These are phyloP conservation scores for Champsocephalus esox DNA, from an alignment of 2,797 vertebrate species.

Conservation along the genomic window DNA sequence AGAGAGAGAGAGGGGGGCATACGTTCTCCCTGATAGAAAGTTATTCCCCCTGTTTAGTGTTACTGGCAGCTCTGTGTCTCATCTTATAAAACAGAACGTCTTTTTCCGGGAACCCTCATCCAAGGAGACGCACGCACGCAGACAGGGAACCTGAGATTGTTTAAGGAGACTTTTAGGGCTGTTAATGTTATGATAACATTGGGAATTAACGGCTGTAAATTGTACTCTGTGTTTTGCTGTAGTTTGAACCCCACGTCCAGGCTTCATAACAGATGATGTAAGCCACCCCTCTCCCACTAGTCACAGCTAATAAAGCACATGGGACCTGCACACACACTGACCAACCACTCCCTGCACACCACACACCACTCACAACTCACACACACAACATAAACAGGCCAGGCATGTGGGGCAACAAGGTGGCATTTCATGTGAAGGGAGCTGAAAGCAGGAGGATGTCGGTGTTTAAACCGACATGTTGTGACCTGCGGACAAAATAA, in stretches of 20 bases:
- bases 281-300: conserved; percentile 43
- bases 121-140: background rate
- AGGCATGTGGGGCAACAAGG: conserved; percentile 27
- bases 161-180: conserved; percentile 47
- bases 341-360: conserved; percentile 28
- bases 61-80: conserved; percentile 54
- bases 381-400: conserved; percentile 31
- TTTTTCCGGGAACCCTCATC: conserved; percentile 46
- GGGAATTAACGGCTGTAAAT: conserved; percentile 48
- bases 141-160: conserved; percentile 28
- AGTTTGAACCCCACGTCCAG: conserved; percentile 41
- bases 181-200: conserved; percentile 63
- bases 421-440: conserved; percentile 40
- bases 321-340: conserved; percentile 42
- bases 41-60: conserved; percentile 46
- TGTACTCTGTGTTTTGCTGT: conserved; percentile 49
- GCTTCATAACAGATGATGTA: conserved; percentile 69
- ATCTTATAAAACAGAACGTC: conserved; percentile 46
- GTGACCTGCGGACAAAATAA: conserved; percentile 14
- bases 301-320: conserved; percentile 65
- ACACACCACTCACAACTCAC: conserved; percentile 12
- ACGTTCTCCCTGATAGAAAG: conserved; percentile 52
- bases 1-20: conserved; percentile 1
- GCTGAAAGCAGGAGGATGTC: conserved; percentile 27
- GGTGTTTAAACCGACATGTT: conserved; percentile 34